phyloP scores from a whole-genome alignment of 2,888 invertebrate genomes.

The Stramonita haemastoma region DNA sequence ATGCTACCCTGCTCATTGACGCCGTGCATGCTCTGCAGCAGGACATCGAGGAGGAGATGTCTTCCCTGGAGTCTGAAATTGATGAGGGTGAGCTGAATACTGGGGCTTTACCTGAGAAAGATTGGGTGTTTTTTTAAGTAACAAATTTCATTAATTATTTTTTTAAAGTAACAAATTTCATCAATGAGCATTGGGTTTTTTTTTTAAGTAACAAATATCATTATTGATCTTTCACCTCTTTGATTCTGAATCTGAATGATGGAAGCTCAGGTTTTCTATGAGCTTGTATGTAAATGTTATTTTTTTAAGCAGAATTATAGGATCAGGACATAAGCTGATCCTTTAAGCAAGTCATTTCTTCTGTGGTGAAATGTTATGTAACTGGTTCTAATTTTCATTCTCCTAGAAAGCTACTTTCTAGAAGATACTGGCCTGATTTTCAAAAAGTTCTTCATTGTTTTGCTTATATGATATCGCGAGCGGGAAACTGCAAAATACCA shows the following conservation, averaged over 20 bases:
- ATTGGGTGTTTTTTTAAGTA: too few species aligned
- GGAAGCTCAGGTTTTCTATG: not conserved
- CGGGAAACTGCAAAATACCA: too few species aligned
- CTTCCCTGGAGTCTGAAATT: conserved; percentile 57
- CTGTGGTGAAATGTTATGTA: not conserved
- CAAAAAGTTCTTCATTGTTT: too few species aligned
- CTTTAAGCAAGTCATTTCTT: not conserved
- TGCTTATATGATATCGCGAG: too few species aligned
- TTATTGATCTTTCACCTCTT: too few species aligned
- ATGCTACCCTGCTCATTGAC: conserved; percentile 42
- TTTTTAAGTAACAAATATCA: too few species aligned
- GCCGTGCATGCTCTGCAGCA: conserved; percentile 53
- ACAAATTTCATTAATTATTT: too few species aligned
- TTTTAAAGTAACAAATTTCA: too few species aligned
- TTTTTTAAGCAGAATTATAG: not conserved
- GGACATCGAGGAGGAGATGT: conserved; percentile 58
- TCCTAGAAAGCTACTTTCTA: too few species aligned
- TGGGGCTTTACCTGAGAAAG: not conserved
- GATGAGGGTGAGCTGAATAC: conserved; percentile 25
- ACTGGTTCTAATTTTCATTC: not conserved
- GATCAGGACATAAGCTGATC: not conserved
- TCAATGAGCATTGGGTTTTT: too few species aligned
- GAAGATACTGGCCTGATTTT: too few species aligned
- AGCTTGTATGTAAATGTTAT: not conserved
- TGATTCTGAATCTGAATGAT: too few species aligned